Evolutionary conservation across 2,888 invertebrate species (phyloP), one percentile per base, ranked within the genome.

Genomic region (Ochropleura plecta): DNA sequence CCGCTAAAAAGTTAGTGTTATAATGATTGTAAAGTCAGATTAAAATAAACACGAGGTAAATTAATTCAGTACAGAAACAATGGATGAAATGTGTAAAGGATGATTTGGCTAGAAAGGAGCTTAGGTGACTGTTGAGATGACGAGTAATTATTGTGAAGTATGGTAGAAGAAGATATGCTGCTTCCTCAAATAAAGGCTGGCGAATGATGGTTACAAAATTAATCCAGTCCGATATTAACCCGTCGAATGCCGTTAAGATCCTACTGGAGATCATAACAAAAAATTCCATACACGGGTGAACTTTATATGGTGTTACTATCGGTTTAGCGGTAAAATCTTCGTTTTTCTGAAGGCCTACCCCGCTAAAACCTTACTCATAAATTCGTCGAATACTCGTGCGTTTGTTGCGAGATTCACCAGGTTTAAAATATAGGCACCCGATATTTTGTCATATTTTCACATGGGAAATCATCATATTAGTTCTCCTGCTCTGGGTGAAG

Each of bases 1-100:
- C 74, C 60, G 70, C 3, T 62, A 48, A 63, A 57, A 70, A 70
- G 42, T 66, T 57, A 46, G 60, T 57, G 30, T 51, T 63, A 44
- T 42, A 70, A n/a, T 49, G 12, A 69, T 70, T 70, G n/a, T 67
- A 12, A 79, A 60, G 14, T 42, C 60, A 10, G 18, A 81, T 42
- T 51, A 3, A 7, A 70, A 48, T 67, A 18, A 49, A 68, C 46
- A 20, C 7, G 16, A 60, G n/a, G 42, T 51, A 8, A 46, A 40
- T 70, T 57, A 30, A 51, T 51, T 64, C 12, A 46, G 44, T 68
- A 9, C 4, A 44, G 14, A 20, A 48, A 68, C 3, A 3, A 48
- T 69, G 16, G 30, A 67, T 66, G 3, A 44, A 7, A 3, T 9
- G 14, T 30, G 30, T 69, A 18, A 18, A 66, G 30, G 30, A 46